A percentile compares a stretch with the other conserved stretches of the same genome.
Conservation (phyloP, 2,113 vertebrate genomes). For the Hippocampus zosterae region DNA sequence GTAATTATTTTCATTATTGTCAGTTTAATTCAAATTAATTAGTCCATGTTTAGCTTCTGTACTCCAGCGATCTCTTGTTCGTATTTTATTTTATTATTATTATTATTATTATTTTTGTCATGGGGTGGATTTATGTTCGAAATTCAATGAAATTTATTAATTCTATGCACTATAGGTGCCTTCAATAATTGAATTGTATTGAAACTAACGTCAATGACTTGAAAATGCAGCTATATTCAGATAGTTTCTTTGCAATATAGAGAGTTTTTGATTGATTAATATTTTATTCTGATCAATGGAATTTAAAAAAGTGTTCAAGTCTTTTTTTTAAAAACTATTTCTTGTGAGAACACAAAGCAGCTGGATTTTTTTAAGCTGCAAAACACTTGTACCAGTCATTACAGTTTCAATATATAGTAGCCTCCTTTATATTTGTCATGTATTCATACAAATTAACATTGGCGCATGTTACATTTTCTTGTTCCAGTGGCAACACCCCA, state of each 20-base stretch:
- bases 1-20: background rate
- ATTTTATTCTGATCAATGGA: too few relatives aligned
- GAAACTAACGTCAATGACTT: background rate
- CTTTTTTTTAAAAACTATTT: too few relatives aligned
- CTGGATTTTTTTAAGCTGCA: background rate
- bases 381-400: background rate
- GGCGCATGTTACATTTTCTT: background rate
- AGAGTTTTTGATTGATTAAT: too few relatives aligned
- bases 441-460: background rate
- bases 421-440: background rate
- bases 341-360: too few relatives aligned
- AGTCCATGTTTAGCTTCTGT: background rate
- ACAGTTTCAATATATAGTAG: too few relatives aligned
- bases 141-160: background rate
- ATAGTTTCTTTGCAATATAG: background rate
- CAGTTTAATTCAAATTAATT: background rate
- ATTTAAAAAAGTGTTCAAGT: too few relatives aligned
- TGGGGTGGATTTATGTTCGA: background rate
- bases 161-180: background rate
- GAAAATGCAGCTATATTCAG: background rate
- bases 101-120: background rate
- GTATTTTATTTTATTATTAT: background rate
- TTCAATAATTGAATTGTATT: background rate
- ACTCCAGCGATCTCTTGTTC: background rate
- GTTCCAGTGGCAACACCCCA: conserved; percentile 3